Evolutionary conservation across 2,888 invertebrate genomes (phyloP), one percentile per base, ranked within the genome.

Genomic region (Orchesella flavescens): DNA sequence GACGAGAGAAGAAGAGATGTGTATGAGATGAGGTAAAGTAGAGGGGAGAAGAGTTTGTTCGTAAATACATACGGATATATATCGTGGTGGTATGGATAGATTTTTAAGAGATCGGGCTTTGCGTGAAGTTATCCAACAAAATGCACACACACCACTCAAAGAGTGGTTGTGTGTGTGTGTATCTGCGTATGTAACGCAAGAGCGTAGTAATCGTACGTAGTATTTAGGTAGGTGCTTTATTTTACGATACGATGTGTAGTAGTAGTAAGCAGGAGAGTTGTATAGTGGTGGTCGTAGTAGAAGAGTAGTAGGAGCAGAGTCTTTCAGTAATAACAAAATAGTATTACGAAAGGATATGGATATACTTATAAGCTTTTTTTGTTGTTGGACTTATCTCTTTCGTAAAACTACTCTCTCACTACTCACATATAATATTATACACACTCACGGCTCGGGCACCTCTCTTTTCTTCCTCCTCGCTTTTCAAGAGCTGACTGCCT

Each of bases 171-270:
- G 75, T 76, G 44, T 76, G 44, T 66, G 43, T 46, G 55, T 66
- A 15, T 69, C 34, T 69, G 53, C 68, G 66, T 77, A 57, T 55
- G 49, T 71, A 59, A 79, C 78, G 71, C 21, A 73, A 63, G 46
- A 66, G 49, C 49, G 79, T 79, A 79, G 59, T 43, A 79, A 46
- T 46, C 68, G 46, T 17, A 21, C 17, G 77, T 79, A 80, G 80
- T 80, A 80, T 80, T 73, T 80, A 74, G 80, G 80, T 80, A 80
- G 68, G 74, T 80, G 34, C 80, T 80, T 80, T 66, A 68, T 80
- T 80, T 80, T 80, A 80, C 80, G 80, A 80, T 73, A 74, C 72
- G 73, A 74, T 74, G 74, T 80, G 80, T 80, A 80, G 80, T 80
- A 80, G 72, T 80, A 73, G 65, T 66, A 68, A 73, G 17, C 10